A percentile compares a stretch with the other conserved stretches of the same genome.
These are phyloP conservation scores for Drosophila kambysellisi DNA, from an alignment of 2,888 invertebrate species.

Conservation along the genomic window DNA sequence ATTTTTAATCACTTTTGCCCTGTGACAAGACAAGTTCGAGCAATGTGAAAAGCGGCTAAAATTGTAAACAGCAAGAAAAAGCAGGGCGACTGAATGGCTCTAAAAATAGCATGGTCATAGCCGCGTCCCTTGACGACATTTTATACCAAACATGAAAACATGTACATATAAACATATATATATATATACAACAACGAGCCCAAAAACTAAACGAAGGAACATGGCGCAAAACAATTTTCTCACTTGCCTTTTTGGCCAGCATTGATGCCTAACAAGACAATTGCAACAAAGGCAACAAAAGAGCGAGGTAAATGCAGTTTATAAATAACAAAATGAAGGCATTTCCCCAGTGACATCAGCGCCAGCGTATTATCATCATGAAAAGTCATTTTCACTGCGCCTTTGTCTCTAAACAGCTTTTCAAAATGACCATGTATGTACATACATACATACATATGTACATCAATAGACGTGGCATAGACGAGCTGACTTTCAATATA, in stretches of 20 bases:
- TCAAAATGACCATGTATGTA: slow-evolving; percentile 33
- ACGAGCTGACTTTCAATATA: slow-evolving; percentile 44
- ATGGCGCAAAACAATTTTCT: slow-evolving; percentile 23
- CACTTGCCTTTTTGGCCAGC: slow-evolving; percentile 24
- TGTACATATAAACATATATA: background rate
- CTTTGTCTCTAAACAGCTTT: slow-evolving; percentile 62
- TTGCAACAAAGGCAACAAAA: slow-evolving; percentile 25
- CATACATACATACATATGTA: slow-evolving; percentile 1
- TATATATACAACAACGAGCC: slow-evolving; percentile 4
- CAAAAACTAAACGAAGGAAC: slow-evolving; percentile 40
- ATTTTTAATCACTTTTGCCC: slow-evolving; percentile 67
- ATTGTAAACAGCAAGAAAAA: slow-evolving; percentile 62
- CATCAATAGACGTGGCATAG: slow-evolving; percentile 32
- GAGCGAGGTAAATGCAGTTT: slow-evolving; percentile 61
- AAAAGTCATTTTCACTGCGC: slow-evolving; percentile 59
- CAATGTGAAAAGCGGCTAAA: slow-evolving; percentile 65
- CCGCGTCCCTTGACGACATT: slow-evolving; percentile 52
- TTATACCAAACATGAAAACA: slow-evolving; percentile 53
- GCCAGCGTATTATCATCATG: slow-evolving; percentile 44
- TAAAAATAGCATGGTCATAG: slow-evolving; percentile 60
- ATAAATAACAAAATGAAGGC: slow-evolving; percentile 73
- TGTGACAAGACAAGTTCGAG: slow-evolving; percentile 77
- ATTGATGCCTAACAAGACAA: slow-evolving; percentile 34
- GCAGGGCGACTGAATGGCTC: slow-evolving; percentile 52
- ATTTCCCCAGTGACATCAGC: slow-evolving; percentile 79